These are phyloP conservation scores for Antennarius maculatus DNA, from an alignment of 2,797 vertebrate genomes.

Conservation along the genomic window DNA sequence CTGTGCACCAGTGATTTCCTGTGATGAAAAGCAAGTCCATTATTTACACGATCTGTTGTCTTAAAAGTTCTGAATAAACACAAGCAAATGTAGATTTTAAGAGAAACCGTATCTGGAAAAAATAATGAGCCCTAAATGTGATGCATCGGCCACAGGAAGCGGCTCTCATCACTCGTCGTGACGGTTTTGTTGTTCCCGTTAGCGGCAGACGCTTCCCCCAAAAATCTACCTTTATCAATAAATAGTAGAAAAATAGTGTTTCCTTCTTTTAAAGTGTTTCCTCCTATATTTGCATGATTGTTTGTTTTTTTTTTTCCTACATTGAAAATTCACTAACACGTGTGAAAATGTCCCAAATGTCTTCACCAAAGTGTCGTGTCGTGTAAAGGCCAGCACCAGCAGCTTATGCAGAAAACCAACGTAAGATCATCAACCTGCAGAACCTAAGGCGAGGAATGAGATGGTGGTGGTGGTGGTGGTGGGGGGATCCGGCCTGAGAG, in stretches of 20 bases:
- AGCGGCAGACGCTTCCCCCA: slow-evolving; percentile 43
- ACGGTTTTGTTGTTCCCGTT: slow-evolving; percentile 32
- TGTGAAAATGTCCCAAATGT: slow-evolving; percentile 34
- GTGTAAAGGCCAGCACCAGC: not conserved
- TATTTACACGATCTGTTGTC: not conserved
- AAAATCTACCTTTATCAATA: slow-evolving; percentile 88
- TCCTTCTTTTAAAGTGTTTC: slow-evolving; percentile 73
- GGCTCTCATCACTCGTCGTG: slow-evolving; percentile 3
- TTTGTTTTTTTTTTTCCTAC: slow-evolving; percentile 37
- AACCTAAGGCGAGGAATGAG: slow-evolving; percentile 9
- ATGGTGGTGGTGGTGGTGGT: not conserved
- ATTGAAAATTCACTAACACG: slow-evolving; percentile 54
- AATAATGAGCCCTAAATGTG: slow-evolving; percentile 31
- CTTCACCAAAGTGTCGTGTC: slow-evolving; percentile 1
- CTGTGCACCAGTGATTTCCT: not conserved
- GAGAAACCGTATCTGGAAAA: not conserved
- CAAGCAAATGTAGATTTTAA: slow-evolving; percentile 10
- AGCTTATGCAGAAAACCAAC: slow-evolving; percentile 11
- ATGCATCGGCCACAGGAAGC: slow-evolving; percentile 22
- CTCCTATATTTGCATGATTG: slow-evolving; percentile 70
- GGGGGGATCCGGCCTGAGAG: slow-evolving; percentile 9
- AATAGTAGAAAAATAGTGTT: slow-evolving; percentile 99
- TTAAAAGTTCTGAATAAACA: slow-evolving; percentile 23
- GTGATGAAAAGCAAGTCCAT: not conserved
- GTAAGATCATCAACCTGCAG: slow-evolving; percentile 17